Evolutionary conservation across 2,888 invertebrate species (phyloP).

Genomic region (Pterostichus madidus): DNA sequence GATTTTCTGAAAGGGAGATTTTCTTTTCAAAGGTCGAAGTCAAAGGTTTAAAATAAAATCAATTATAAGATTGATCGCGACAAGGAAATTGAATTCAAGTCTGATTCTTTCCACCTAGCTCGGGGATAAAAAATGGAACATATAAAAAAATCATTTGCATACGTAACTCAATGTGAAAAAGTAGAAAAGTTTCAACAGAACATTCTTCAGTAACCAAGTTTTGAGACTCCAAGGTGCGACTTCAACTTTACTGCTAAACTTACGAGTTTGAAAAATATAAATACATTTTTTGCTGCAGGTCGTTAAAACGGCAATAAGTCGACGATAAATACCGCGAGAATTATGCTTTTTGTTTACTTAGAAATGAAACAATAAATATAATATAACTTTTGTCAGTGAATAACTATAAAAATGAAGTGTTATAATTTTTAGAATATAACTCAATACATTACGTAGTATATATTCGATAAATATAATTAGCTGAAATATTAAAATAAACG

Average conservation of each 20-base stretch:
- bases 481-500: no score
- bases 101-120: constrained; percentile 51
- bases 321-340: constrained; percentile 2
- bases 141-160: constrained; percentile 61
- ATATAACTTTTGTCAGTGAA: no score
- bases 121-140: constrained; percentile 54
- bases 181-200: constrained; percentile 53
- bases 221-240: constrained; percentile 26
- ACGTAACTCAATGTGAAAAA: constrained; percentile 58
- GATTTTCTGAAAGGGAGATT: constrained; percentile 43
- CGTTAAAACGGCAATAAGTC: constrained; percentile 29
- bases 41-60: constrained; percentile 57
- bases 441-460: no score
- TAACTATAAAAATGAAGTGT: no score
- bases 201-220: constrained; percentile 41
- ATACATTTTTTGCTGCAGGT: constrained; percentile 23
- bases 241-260: background rate
- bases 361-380: no score
- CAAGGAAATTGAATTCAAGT: constrained; percentile 47
- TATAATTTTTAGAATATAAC: no score
- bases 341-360: background rate
- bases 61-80: constrained; percentile 54
- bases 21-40: constrained; percentile 37
- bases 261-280: constrained; percentile 17
- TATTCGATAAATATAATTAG: no score